Evolutionary conservation across 1,140 invertebrate species (phyloP).

Genomic region (Zaprionus ornatus): DNA sequence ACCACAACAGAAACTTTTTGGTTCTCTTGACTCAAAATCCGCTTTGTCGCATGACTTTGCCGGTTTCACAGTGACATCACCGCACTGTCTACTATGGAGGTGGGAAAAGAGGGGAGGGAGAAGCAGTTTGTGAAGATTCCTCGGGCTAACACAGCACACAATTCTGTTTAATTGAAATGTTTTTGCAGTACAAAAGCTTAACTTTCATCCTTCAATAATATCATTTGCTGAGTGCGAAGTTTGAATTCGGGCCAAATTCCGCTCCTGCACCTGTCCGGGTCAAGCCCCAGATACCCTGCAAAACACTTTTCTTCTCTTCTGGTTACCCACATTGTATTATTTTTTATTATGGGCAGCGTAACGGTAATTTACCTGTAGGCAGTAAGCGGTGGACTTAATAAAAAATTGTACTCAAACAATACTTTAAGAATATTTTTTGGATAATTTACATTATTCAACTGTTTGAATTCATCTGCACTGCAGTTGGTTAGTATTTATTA

Average conservation of each 20-base stretch:
- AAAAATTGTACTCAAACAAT: neutral
- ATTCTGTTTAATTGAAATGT: slow-evolving; percentile 73
- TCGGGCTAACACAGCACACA: slow-evolving; percentile 39
- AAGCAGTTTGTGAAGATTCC: neutral
- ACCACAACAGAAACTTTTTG: slow-evolving; percentile 66
- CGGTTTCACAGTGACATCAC: slow-evolving; percentile 21
- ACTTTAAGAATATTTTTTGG: slow-evolving; percentile 36
- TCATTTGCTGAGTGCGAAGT: slow-evolving; percentile 75
- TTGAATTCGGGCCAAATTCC: slow-evolving; percentile 28
- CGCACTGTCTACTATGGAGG: slow-evolving; percentile 6
- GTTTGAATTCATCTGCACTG: slow-evolving; percentile 6
- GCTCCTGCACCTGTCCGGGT: neutral
- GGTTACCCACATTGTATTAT: slow-evolving; percentile 1
- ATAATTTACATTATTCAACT: slow-evolving; percentile 60
- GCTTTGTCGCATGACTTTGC: slow-evolving; percentile 53
- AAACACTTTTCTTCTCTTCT: neutral
- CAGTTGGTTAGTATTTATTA: slow-evolving; percentile 2
- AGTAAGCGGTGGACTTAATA: slow-evolving; percentile 40
- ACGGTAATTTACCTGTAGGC: slow-evolving; percentile 33
- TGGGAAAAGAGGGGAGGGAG: neutral
- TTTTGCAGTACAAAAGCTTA: slow-evolving; percentile 81
- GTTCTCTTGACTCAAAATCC: slow-evolving; percentile 62
- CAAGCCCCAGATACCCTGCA: neutral
- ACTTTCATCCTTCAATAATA: slow-evolving; percentile 81
- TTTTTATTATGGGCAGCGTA: slow-evolving; percentile 56